Percentiles rank a stretch among this genome's conserved stretches.
These are phyloP conservation scores for Larimichthys crocea DNA, from an alignment of 2,113 vertebrate species.

Conservation along the genomic window DNA sequence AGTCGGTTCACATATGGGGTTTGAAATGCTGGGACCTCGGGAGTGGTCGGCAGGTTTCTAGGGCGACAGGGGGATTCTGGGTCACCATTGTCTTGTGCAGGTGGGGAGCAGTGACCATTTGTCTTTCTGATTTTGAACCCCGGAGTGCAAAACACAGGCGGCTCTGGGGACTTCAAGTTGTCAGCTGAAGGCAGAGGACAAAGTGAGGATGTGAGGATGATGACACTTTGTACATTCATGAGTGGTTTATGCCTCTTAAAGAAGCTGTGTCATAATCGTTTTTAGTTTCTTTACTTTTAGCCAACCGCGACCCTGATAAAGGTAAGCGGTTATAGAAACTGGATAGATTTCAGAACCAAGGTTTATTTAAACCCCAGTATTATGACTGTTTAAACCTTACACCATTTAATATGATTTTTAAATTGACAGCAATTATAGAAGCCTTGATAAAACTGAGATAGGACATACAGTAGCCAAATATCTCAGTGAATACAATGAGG, in stretches of 20 bases:
- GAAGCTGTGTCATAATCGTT: background rate
- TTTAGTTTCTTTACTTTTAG: background rate
- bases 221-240: background rate
- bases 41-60: slow-evolving; percentile 57
- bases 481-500: too few relatives aligned
- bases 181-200: slow-evolving; percentile 64
- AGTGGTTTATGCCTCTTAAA: background rate
- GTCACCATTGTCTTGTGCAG: slow-evolving; percentile 25
- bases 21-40: slow-evolving; percentile 79
- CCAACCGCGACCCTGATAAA: background rate
- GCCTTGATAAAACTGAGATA: too few relatives aligned
- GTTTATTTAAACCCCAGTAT: background rate
- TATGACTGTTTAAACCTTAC: background rate
- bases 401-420: too few relatives aligned
- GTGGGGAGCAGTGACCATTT: slow-evolving; percentile 30
- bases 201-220: background rate
- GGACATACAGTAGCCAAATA: too few relatives aligned
- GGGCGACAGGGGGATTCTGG: slow-evolving; percentile 24
- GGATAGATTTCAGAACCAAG: background rate
- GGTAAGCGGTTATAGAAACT: too few relatives aligned
- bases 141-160: slow-evolving; percentile 86
- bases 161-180: slow-evolving; percentile 83
- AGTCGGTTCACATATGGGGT: slow-evolving; percentile 82
- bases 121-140: slow-evolving; percentile 83
- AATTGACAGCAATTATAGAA: too few relatives aligned